Evolutionary conservation across 2,113 vertebrate species (phyloP).

Genomic region (Clarias magur): DNA sequence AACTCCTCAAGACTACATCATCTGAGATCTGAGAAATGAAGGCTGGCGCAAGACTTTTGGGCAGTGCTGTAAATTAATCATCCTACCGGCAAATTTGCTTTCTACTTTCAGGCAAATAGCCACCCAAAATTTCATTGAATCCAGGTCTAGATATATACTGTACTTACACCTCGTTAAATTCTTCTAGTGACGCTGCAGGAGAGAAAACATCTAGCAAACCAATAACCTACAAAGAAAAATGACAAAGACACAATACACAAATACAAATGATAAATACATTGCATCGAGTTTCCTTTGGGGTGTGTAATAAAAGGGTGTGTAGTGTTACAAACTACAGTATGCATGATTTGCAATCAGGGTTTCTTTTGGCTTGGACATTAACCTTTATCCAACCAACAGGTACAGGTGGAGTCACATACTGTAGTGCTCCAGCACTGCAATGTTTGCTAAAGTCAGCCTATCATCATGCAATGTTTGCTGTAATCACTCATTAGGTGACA

Average conservation of each 20-base stretch:
- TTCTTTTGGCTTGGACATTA: background rate
- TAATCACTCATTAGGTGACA: background rate
- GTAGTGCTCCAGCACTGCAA: background rate
- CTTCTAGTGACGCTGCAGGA: slow-evolving; percentile 84
- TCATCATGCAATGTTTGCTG: background rate
- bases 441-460: background rate
- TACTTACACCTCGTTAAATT: slow-evolving; percentile 94
- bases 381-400: background rate
- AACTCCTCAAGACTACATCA: too few relatives aligned
- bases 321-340: background rate
- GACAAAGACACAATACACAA: too few relatives aligned
- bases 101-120: slow-evolving; percentile 20
- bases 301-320: background rate
- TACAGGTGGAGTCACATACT: background rate
- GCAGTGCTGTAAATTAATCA: background rate
- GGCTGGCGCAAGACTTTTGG: too few relatives aligned
- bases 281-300: background rate
- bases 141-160: slow-evolving; percentile 56
- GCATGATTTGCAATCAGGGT: background rate
- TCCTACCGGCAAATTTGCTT: background rate
- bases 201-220: slow-evolving; percentile 95
- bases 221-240: slow-evolving; percentile 69
- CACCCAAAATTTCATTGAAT: slow-evolving; percentile 52
- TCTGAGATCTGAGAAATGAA: too few relatives aligned
- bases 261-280: background rate